Evolutionary conservation across 2,797 vertebrate species (phyloP), one percentile per base, ranked within the genome.

Genomic region (Esox masquinongy): DNA sequence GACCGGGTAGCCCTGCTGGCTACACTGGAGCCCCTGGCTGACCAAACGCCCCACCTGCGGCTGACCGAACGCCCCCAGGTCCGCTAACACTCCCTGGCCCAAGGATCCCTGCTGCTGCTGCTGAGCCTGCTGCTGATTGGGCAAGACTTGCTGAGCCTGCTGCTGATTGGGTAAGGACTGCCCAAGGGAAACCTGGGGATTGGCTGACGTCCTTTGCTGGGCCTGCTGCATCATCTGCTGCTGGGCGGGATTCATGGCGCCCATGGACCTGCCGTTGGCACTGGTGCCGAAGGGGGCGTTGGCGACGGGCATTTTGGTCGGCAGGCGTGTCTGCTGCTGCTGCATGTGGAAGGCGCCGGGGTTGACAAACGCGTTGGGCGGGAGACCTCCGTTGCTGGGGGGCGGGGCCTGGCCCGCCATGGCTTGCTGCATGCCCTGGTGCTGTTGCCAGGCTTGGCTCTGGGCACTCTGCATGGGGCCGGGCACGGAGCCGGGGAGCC

Each of bases 1-100:
- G 88, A 97, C 95, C 68, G 96, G 95, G 91, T 97, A 99, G 70
- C 94, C 94, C 83, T 98, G 97, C 83, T 98, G 97, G 91, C 93
- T 93, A 86, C 97, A 99, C 84, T 95, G 96, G 73, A 97, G 91
- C 15, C 89, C 95, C 59, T 92, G 91, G 79, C 96, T 86, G 22
- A 89, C 91, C 29, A 89, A 91, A 59, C 94, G 94, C 24, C 89
- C 91, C 26, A 89, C 91, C 59, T 94, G 94, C 51, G 91, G 92
- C 90, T 95, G 96, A 81, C 88, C 93, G 36, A 97, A 99, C 12
- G 92, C 86, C 1, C 91, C 91, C 84, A 99, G 87, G 78, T 99
- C 97, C 0, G 96, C 85, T 49, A 97, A 93, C 0, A 94, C 90
- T 1, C 94, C 91, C 88, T 86, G 96, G 84, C 92, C 91, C 85